Evolutionary conservation across 2,113 vertebrate genomes (phyloP), one percentile per base, ranked within the genome.

Genomic region (Cricetomys ansorgei): DNA sequence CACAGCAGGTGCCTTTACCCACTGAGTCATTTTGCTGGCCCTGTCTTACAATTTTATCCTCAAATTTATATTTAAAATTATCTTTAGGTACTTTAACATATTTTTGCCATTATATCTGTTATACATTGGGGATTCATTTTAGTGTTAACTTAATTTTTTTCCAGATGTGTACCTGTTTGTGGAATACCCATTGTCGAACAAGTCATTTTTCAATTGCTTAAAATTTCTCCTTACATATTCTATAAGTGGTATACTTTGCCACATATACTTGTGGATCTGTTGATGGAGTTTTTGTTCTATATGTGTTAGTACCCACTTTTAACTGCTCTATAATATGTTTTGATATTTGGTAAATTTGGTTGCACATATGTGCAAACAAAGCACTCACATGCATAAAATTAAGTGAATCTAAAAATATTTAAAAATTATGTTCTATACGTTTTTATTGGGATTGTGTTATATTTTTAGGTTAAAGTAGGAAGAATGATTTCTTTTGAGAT

Each of bases 381-480:
- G 3, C 53, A 40, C 77, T 53, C 37, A 73, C 25, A 73, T 9
- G 27, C 21, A 81, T 81, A 81, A 40, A 81, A 59, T 75, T 43
- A 55, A 80, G 53, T 81, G 55, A 40, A 40, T 81, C 55, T 40
- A 40, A 59, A 59, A 77, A 80, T 40, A 57, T 55, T n/a, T 21
- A 80, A 57, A 80, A 81, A 27, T 40, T 59, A 27, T 40, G 15
- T 5, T 40, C 16, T 88, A 0, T 87, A 55, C 90, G 72, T 79
- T 88, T 96, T 79, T 86, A n/a, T 59, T 75, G 57, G 57, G 29
- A 4, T 72, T 57, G 16, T 34, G 10, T 72, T 97, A 62, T n/a
- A 75, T 80, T 96, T 94, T 77, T 75, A 95, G 91, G 40, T 85
- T 59, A 79, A 25, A 15, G 16, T 48, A 92, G 48, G 34, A 95